Conservation (phyloP, 1,140 invertebrate genomes). For the Neodiprion pinetum region DNA sequence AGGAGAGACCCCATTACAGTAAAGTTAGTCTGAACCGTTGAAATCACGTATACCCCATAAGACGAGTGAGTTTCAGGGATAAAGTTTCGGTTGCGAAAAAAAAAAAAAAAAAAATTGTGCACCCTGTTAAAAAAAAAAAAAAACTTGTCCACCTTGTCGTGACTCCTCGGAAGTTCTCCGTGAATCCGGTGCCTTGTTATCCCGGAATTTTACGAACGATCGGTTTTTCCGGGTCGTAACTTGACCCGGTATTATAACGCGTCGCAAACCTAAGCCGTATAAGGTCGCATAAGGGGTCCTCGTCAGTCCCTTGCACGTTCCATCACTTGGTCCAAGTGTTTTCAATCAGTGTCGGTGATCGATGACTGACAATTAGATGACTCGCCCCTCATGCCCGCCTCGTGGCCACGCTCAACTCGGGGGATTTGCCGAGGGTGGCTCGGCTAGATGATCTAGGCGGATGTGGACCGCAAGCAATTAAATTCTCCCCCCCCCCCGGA, state of each 20-base stretch:
- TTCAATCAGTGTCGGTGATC: constrained; percentile 24
- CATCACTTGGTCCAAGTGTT: constrained; percentile 17
- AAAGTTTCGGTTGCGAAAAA: background rate
- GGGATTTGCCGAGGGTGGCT: constrained; percentile 5
- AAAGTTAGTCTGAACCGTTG: too few relatives aligned
- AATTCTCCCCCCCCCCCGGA: constrained; percentile 13
- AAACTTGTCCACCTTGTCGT: too few relatives aligned
- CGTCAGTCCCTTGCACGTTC: background rate
- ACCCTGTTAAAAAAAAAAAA: background rate
- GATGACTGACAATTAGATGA: constrained; percentile 24
- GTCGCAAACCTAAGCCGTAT: background rate
- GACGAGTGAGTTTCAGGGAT: too few relatives aligned
- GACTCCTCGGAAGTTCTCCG: background rate
- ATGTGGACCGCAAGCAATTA: constrained; percentile 19
- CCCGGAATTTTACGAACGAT: background rate
- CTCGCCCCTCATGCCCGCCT: background rate
- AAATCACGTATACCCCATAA: too few relatives aligned
- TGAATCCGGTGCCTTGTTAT: background rate
- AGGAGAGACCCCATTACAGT: too few relatives aligned
- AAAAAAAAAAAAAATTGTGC: background rate
- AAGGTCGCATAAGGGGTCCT: background rate
- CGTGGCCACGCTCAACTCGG: constrained; percentile 16
- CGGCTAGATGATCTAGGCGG: background rate
- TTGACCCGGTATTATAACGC: background rate
- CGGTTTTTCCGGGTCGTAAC: background rate